Base-by-base conservation (phyloP, 2,797 vertebrate genomes). In the Gymnothorax reevesii region DNA sequence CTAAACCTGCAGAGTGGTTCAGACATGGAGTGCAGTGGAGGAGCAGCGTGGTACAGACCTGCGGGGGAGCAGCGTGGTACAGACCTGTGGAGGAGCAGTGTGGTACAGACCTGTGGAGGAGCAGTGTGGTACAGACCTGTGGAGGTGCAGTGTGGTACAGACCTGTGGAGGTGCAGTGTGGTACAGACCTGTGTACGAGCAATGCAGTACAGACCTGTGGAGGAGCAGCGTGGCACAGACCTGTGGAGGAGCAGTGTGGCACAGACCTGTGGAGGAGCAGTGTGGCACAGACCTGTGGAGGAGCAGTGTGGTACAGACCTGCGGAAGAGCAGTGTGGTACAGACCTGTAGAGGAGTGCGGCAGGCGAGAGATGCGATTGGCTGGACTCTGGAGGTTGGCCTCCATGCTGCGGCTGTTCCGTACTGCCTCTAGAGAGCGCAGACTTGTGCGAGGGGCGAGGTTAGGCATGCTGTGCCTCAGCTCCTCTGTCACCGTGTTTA, bases 391-490 rank as follows among this genome's bases (percentile, higher is more conserved):
- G 91, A 98, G 96, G 91, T 99, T 98, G 77, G 97, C 97, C 95
- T 99, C 97, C 96, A 98, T 94, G 94, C 97, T 98, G 89, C 97
- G 96, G 91, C 97, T 98, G 95, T 97, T 97, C 89, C 97, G 95
- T 77, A 98, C 96, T 0, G 98, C 96, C 90, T 97, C 97, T 90
- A 98, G 90, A 54, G 97, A 94, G 55, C 97, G 97, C 80, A 98
- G 96, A 91, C 96, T 96, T 88, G 96, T 97, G 92, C 97, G 97
- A 79, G 96, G 96, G 90, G 97, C 97, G 94, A 98, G 93, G 92
- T 98, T 98, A 92, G 98, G 97, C 97, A 98, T 98, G 95, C 97
- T 98, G 94, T 97, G 97, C 84, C 97, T 95, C 93, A 98, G 94
- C 92, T 98, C 97, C 92, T 98, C 98, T 98, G 96, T 90, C 96